A percentile compares a stretch with the other conserved stretches of the same genome.
phyloP scores from a whole-genome alignment of 1,140 invertebrate genomes.

The Chrysopa pallens region DNA sequence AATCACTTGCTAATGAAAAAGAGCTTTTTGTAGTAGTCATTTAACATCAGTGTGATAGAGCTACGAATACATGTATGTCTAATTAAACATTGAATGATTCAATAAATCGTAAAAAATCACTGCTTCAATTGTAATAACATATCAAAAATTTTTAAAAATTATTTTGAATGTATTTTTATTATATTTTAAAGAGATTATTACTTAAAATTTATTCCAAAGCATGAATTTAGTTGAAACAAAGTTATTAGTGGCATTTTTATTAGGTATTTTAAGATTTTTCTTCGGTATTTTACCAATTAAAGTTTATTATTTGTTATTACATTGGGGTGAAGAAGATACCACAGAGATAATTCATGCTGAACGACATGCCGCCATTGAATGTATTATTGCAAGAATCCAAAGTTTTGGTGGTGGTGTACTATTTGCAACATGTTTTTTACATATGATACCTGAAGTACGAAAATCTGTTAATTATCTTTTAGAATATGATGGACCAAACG shows the following conservation, averaged over 20 bases:
- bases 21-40: neutral
- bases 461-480: conserved; percentile 15
- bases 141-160: neutral
- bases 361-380: conserved; percentile 14
- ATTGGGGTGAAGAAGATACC: conserved; percentile 11
- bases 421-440: conserved; percentile 43
- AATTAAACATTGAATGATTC: neutral
- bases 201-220: neutral
- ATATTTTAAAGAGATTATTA: neutral
- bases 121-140: neutral
- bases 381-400: conserved; percentile 21
- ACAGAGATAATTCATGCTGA: conserved; percentile 13
- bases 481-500: conserved; percentile 10
- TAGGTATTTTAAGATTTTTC: conserved; percentile 17
- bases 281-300: conserved; percentile 21
- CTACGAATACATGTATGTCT: neutral
- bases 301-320: conserved; percentile 12
- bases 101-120: neutral
- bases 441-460: conserved; percentile 42
- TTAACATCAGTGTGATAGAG: conserved; percentile 2
- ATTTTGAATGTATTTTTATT: neutral
- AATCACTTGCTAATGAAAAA: neutral
- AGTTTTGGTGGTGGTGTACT: conserved; percentile 48
- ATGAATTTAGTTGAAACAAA: conserved; percentile 17
- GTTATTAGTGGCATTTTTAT: conserved; percentile 17